Evolutionary conservation across 2,888 invertebrate species (phyloP).

Genomic region (Andrena fulva): DNA sequence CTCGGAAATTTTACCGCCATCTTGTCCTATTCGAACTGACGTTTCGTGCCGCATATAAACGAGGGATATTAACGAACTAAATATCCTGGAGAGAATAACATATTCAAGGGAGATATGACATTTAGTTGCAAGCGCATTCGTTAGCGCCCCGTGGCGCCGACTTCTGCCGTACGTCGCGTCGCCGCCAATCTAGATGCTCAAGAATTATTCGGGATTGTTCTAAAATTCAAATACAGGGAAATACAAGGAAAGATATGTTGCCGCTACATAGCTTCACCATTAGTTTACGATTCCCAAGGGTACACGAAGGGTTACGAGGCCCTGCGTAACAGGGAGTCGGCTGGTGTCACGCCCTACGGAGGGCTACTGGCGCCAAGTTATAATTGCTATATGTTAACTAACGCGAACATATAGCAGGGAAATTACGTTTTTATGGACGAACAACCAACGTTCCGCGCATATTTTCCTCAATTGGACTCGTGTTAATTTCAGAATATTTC

Average conservation of each 20-base stretch:
- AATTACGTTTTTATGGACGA: slow-evolving; percentile 32
- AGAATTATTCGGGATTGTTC: slow-evolving; percentile 45
- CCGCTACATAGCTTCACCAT: slow-evolving; percentile 76
- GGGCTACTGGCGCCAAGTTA: slow-evolving; percentile 72
- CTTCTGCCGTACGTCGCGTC: neutral
- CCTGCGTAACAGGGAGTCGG: slow-evolving; percentile 66
- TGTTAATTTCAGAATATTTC: too few species aligned
- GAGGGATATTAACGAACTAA: neutral
- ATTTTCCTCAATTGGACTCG: neutral
- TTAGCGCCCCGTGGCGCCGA: neutral
- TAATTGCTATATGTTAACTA: slow-evolving; percentile 77
- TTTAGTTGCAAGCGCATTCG: slow-evolving; percentile 5
- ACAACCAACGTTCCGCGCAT: slow-evolving; percentile 16
- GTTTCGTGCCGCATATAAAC: neutral
- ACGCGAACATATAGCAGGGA: slow-evolving; percentile 46
- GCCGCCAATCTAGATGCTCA: slow-evolving; percentile 7
- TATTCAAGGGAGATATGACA: neutral
- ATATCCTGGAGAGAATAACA: neutral
- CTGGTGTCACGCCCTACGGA: slow-evolving; percentile 63
- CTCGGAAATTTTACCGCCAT: neutral
- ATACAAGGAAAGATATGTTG: slow-evolving; percentile 71
- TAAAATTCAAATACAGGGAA: slow-evolving; percentile 56
- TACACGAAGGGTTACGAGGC: slow-evolving; percentile 76
- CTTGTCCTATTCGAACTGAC: too few species aligned
- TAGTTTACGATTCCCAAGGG: slow-evolving; percentile 82